Base-by-base conservation (phyloP, 2,888 invertebrate genomes). In the Drosophila neonasuta region DNA sequence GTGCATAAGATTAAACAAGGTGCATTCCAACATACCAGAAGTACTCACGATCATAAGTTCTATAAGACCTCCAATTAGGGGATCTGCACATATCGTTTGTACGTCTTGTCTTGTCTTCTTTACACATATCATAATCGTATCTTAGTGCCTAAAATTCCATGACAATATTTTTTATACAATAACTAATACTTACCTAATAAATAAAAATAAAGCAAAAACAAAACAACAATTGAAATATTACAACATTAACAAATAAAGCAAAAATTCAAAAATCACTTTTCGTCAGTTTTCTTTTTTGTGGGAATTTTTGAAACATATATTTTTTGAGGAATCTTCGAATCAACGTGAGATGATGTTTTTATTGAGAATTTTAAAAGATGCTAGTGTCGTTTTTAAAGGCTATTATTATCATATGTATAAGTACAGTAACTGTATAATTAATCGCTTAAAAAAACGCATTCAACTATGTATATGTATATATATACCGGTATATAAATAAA, bases 21-120 rank as follows among this genome's bases (percentile, higher is more conserved):
- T 61, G 95, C 95, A 15, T 97, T 95, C 91, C 95, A 95, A 90
- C 96, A 96, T 87, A 96, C 96, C 29, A 93, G 96, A 71, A 96
- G 97, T 89, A 95, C 96, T 10, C 95, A 94, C 78, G 94, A 95
- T 87, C 96, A 97, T 90, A 96, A 95, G 89, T 96, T 96, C 90
- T 97, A 96, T 89, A 93, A 95, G 74, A 79, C 86, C 50, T 81
- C 88, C 45, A 89, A 88, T 67, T 79, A 70, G 61, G n/a, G 51
- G 42, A 17, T 17, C 48, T 30, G 48, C 9, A 54, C 45, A 39
- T 50, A 52, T 51, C 61, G 49, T 65, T 57, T 57, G 42, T 55
- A 64, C 52, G 24, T 52, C 41, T 55, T 34, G 67, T 75, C 65
- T 72, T 84, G 79, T 69, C 72, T 72, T 61, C 67, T 62, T 63